Evolutionary conservation across 2,888 invertebrate species (phyloP).

Genomic region (Bombylius major): DNA sequence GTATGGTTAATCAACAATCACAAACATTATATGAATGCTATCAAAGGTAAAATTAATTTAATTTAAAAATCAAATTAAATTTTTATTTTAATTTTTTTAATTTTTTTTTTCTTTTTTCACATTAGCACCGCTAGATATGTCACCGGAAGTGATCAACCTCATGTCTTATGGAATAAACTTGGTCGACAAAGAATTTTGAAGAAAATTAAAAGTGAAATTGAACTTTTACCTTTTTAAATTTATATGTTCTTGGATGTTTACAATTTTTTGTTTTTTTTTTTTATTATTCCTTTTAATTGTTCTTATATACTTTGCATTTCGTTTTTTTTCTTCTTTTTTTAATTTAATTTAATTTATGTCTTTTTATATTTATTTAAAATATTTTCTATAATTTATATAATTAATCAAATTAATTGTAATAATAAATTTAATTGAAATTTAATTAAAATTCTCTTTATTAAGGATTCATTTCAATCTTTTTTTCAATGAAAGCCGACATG

Average conservation of each 20-base stretch:
- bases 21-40: conserved; percentile 31
- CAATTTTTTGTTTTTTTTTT: no score
- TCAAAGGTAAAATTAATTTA: conserved; percentile 24
- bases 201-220: conserved; percentile 22
- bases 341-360: no score
- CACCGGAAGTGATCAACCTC: conserved; percentile 26
- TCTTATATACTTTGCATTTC: no score
- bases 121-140: conserved; percentile 23
- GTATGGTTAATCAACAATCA: conserved; percentile 26
- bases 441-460: no score
- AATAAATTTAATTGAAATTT: no score
- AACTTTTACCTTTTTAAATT: background rate
- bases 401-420: no score
- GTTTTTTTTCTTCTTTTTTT: no score
- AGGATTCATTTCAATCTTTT: background rate
- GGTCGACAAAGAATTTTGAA: conserved; percentile 34
- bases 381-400: no score
- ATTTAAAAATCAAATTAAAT: background rate
- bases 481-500: background rate
- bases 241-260: background rate
- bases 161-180: conserved; percentile 36
- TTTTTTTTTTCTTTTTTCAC: no score
- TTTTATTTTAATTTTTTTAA: background rate
- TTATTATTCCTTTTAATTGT: no score
- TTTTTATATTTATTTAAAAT: no score